Conservation (phyloP, 2,113 vertebrate species). For the Grallaria varia region DNA sequence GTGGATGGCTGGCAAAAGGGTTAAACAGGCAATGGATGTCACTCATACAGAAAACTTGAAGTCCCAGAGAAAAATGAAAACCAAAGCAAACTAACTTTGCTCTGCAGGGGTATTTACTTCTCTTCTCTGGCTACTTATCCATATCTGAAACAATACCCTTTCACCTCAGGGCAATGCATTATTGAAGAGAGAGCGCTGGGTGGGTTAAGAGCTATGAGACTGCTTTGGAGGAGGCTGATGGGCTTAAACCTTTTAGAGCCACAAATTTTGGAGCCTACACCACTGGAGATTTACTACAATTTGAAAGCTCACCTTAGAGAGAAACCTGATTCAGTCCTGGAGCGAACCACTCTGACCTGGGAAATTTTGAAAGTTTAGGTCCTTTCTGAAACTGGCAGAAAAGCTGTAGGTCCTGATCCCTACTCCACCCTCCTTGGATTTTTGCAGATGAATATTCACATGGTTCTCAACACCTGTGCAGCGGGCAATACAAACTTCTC, state of each 20-base stretch:
- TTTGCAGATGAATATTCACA: not conserved
- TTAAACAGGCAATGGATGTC: not conserved
- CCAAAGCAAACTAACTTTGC: not conserved
- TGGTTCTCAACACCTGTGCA: not conserved
- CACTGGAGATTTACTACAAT: not conserved
- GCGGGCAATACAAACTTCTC: not conserved
- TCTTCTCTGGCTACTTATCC: not conserved
- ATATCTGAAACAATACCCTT: not conserved
- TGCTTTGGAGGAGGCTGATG: not conserved
- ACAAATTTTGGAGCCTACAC: not conserved
- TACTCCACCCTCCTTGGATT: rapidly evolving
- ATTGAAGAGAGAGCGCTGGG: rapidly evolving
- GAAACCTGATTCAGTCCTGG: not conserved
- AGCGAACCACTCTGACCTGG: not conserved
- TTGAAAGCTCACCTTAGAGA: not conserved
- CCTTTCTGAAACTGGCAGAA: not conserved
- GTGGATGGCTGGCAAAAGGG: not conserved
- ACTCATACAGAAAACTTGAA: not conserved
- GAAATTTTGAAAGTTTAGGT: not conserved
- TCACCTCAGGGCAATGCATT: not conserved
- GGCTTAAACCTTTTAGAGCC: not conserved
- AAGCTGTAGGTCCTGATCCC: rapidly evolving
- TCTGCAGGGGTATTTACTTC: not conserved
- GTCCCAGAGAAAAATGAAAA: not conserved
- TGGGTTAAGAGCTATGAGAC: not conserved